phyloP scores from a whole-genome alignment of 2,797 vertebrate species.

The Mus caroli region DNA sequence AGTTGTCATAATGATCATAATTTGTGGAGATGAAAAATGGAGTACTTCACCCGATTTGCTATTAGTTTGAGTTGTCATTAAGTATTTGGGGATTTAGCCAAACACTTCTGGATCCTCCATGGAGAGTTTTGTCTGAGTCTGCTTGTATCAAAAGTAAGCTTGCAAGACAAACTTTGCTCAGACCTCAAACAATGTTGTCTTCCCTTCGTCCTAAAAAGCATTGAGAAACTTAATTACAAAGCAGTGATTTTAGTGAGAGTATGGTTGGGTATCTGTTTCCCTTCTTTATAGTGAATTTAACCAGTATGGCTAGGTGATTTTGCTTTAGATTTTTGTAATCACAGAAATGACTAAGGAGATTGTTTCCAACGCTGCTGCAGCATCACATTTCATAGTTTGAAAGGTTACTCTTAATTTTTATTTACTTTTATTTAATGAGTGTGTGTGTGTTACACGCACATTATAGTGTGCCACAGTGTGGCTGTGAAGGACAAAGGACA shows the following conservation, averaged over 20 bases:
- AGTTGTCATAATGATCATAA: background rate
- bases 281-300: background rate
- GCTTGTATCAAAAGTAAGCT: background rate
- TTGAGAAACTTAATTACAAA: background rate
- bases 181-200: background rate
- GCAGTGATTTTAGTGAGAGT: background rate
- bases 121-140: background rate
- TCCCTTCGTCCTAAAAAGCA: background rate
- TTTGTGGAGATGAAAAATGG: background rate
- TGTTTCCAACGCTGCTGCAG: conserved; percentile 65
- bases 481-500: background rate
- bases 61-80: background rate
- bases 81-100: background rate
- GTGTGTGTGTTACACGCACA: background rate
- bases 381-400: conserved; percentile 9
- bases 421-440: background rate
- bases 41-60: background rate
- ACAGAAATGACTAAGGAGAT: conserved; percentile 67
- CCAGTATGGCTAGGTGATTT: background rate
- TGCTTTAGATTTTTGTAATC: background rate
- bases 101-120: background rate
- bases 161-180: background rate
- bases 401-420: background rate
- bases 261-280: background rate
- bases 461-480: background rate